Evolutionary conservation across 2,113 vertebrate species (phyloP).

Genomic region (Lepus europaeus): DNA sequence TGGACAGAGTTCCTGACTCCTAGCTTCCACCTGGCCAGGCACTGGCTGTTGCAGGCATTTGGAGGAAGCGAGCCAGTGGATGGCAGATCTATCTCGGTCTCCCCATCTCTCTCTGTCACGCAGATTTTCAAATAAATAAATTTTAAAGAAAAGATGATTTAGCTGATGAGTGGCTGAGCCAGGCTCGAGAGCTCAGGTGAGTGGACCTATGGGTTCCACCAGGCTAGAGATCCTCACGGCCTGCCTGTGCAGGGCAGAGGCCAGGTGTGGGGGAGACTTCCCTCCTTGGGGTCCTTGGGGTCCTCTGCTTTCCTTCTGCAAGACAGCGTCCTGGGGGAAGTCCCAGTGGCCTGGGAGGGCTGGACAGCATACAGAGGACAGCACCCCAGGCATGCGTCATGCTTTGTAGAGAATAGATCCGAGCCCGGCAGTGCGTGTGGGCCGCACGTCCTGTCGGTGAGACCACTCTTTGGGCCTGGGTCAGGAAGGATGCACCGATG

Average conservation of each 20-base stretch:
- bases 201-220: rapidly evolving
- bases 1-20: no score
- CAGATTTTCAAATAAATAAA: no score
- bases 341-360: background rate
- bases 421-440: rapidly evolving
- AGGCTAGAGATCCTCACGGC: background rate
- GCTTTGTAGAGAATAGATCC: background rate
- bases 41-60: no score
- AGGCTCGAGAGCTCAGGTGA: no score
- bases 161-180: background rate
- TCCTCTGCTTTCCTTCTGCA: background rate
- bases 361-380: rapidly evolving
- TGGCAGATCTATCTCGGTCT: no score
- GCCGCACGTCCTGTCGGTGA: background rate
- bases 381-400: rapidly evolving
- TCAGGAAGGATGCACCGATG: conserved; percentile 7
- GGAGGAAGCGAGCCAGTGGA: no score
- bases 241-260: no score
- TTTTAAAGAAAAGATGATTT: background rate
- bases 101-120: no score
- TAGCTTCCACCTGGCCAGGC: no score
- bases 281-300: no score
- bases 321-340: background rate
- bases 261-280: no score
- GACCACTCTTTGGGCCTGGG: conserved; percentile 67